Base-by-base conservation (phyloP, 2,888 invertebrate genomes). In the Lycaena phlaeas region DNA sequence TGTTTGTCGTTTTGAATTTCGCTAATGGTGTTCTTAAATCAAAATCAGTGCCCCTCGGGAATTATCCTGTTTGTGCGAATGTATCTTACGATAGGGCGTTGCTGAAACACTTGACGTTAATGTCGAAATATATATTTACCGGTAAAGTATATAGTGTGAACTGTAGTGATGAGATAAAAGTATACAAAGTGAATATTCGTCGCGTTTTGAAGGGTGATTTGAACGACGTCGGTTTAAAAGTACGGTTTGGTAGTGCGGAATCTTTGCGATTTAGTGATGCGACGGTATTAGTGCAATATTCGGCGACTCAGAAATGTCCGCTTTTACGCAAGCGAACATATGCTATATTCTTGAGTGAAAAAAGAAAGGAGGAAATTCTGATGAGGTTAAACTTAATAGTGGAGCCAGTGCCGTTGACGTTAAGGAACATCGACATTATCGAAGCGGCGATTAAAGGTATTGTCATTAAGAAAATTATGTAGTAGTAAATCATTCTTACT, bases 361-460 rank as follows among this genome's bases (percentile, higher is more conserved):
- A 53, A 46, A 61, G 51, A 30, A 49, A 47, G 17, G 49, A 51
- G 25, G 51, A 52, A 26, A 12, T 18, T 29, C 28, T 41, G n/a
- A 39, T 64, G 29, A 49, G 57, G 44, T 55, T 79, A 38, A 67
- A 58, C 45, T 61, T 82, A 44, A 60, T 78, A 5, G 59, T 74
- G 29, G 70, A 77, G 44, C 81, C 81, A n/a, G 58, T 81, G 45
- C 46, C 64, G 46, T 50, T 82, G 46, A 73, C 68, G 46, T 57
- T 78, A 46, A 61, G 63, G 42, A 75, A 70, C 48, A 66, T 81
- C 34, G 74, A 64, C 45, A 61, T 72, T 36, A 72, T 81, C 36
- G 78, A 81, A 53, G 71, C 78, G 12, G 72, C 71, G 38, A 61
- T 74, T 34, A 77, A 78, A 77, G 81, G 81, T 79, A 65, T 63